These are phyloP conservation scores for Strix occidentalis DNA, from an alignment of 2,797 vertebrate species.

Conservation along the genomic window DNA sequence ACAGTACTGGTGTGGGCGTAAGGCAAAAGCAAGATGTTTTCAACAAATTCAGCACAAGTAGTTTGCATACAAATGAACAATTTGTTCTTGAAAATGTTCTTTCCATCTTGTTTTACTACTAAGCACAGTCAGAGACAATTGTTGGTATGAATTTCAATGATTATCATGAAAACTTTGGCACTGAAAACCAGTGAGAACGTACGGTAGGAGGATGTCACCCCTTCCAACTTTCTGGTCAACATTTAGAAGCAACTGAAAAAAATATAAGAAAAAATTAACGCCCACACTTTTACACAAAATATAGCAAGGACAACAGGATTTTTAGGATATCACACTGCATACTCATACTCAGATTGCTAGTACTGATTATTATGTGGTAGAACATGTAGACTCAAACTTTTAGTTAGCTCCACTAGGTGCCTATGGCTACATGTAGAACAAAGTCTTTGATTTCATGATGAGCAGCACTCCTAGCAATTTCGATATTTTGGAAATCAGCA, in stretches of 20 bases:
- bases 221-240: constrained; percentile 4
- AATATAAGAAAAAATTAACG: background rate
- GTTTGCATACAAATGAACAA: constrained; percentile 40
- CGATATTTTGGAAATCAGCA: background rate
- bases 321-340: background rate
- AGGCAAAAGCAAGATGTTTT: constrained; percentile 8
- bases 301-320: background rate
- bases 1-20: background rate
- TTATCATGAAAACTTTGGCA: constrained; percentile 28
- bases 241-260: background rate
- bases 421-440: background rate
- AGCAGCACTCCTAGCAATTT: background rate
- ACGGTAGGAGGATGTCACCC: background rate
- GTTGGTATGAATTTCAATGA: constrained; percentile 3
- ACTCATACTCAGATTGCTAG: background rate
- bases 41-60: constrained; percentile 7
- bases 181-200: background rate
- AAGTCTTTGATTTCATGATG: background rate
- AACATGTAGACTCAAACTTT: background rate
- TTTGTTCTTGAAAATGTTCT: constrained; percentile 41
- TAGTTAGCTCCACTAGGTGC: background rate
- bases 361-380: background rate
- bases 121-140: background rate
- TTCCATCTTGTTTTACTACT: constrained; percentile 23
- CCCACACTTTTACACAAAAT: background rate